Base-by-base conservation (phyloP, 53 echinoderm and acorn worm species). In the Patiria pectinifera region DNA sequence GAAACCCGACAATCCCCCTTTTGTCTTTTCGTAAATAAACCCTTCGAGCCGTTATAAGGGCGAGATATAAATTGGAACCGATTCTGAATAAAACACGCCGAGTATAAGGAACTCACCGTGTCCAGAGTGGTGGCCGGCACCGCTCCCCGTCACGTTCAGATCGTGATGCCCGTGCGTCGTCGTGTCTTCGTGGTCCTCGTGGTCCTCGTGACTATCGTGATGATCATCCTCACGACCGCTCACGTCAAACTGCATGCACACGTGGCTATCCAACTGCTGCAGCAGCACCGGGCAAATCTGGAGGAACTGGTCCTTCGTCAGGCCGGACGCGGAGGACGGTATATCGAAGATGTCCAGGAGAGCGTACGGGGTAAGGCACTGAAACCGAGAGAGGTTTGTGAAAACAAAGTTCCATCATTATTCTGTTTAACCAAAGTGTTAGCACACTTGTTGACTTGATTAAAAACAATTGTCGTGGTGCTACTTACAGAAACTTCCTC, bases 261-360 rank as follows among this genome's bases (percentile, higher is more conserved):
- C 95, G 78, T 95, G 96, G 78, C 93, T 94, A 85, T 98, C 98
- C 82, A 98, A 78, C 88, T 98, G 98, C 91, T 98, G 98, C 14
- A 98, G 78, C 59, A 98, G 92, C 35, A 98, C 93, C 58, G 98
- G 98, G 92, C 98, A 98, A 35, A 98, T 87, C 87, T 94, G 92
- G n/a, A 96, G 69, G 78, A 98, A 95, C 71, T 95, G 92, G 6
- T 89, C 26, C 35, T 92, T 77, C 45, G 89, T 87, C 60, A 98
- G 83, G 23, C 84, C 91, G 2, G 85, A 76, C 53, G 87, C 87
- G 11, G 92, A 84, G 13, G 96, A 62, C 53, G 93, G 82, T 25
- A 94, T 26, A 8, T 81, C 92, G 62, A 96, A 85, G 43, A 94
- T 94, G 16, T 93, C 81, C 22, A 96, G 85, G 21, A 98, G 93